Base-by-base conservation (phyloP, 2,888 invertebrate genomes). In the Cremastobaeus sp. region DNA sequence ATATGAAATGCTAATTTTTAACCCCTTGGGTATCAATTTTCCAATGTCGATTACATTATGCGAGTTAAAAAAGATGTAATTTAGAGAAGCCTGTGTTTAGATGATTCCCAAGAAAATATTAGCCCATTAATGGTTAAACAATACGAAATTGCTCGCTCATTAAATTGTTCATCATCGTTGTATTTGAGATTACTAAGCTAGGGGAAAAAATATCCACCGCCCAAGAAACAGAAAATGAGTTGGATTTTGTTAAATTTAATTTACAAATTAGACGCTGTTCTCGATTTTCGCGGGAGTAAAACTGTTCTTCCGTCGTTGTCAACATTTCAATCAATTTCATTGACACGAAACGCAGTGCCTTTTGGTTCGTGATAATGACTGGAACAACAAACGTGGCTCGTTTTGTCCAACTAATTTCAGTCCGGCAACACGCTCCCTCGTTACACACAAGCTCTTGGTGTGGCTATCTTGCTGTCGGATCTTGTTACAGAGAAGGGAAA, bases 381-480 rank as follows among this genome's bases (percentile, higher is more conserved):
- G 17, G 74, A 65, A 30, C 65, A 59, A 70, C 69, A 65, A 74
- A 69, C 76, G 76, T 64, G 72, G 74, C 76, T 77, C 78, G 79
- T 81, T 80, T 76, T 74, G 77, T 78, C 78, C 77, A 76, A 77
- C 77, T 80, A 81, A 81, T 81, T 81, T 81, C 77, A 74, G 76
- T 76, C 74, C 62, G 60, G 62, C 68, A 70, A 71, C 64, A 71
- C 64, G 74, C 68, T 76, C 70, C 62, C 66, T 71, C 54, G 74
- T 76, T 76, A 68, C 76, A 64, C 72, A 70, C 57, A 57, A 72
- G 64, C 66, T 74, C 76, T 74, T 62, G 59, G 66, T 70, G 66
- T 39, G 55, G 70, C 71, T 79, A 77, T 78, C 78, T 74, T 50
- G 41, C 54, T 47, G 64, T 54, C 76, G 57, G 76, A 79, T 77